Conservation (phyloP, 2,888 invertebrate species). For the Endotricha flammealis region DNA sequence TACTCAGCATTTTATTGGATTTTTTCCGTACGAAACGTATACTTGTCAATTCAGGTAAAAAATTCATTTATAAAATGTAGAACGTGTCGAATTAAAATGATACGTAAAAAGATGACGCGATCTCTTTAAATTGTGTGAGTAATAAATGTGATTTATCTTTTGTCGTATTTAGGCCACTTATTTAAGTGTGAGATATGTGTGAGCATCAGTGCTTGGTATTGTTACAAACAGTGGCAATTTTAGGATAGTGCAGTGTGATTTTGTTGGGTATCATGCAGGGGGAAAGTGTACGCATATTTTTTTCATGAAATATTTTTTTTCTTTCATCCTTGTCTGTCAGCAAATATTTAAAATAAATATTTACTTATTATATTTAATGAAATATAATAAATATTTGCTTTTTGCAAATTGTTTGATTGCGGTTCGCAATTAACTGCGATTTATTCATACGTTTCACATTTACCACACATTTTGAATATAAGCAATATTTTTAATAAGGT, state of each 20-base stretch:
- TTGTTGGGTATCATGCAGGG: constrained; percentile 38
- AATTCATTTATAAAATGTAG: constrained; percentile 2
- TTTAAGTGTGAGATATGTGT: constrained; percentile 1
- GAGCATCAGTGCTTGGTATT: constrained; percentile 1
- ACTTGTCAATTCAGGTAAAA: constrained; percentile 6
- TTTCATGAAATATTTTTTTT: too few species aligned
- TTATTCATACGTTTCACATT: too few species aligned
- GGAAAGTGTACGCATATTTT: constrained; percentile 10
- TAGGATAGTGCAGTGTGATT: constrained; percentile 35
- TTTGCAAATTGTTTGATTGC: too few species aligned
- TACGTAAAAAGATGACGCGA: background rate
- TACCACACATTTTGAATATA: too few species aligned
- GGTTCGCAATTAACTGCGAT: too few species aligned
- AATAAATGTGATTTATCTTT: background rate
- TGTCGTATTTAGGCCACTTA: constrained; percentile 6
- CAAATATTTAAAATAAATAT: too few species aligned
- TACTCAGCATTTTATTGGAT: constrained; percentile 46
- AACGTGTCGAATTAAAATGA: background rate
- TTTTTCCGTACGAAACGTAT: constrained; percentile 12
- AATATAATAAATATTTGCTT: too few species aligned
- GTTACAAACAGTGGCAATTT: constrained; percentile 14
- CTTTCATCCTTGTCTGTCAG: too few species aligned
- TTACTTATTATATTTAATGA: too few species aligned
- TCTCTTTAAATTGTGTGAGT: background rate
- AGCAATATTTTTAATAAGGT: too few species aligned